Evolutionary conservation across 2,113 vertebrate species (phyloP).

Genomic region (Xiphorhynchus elegans): DNA sequence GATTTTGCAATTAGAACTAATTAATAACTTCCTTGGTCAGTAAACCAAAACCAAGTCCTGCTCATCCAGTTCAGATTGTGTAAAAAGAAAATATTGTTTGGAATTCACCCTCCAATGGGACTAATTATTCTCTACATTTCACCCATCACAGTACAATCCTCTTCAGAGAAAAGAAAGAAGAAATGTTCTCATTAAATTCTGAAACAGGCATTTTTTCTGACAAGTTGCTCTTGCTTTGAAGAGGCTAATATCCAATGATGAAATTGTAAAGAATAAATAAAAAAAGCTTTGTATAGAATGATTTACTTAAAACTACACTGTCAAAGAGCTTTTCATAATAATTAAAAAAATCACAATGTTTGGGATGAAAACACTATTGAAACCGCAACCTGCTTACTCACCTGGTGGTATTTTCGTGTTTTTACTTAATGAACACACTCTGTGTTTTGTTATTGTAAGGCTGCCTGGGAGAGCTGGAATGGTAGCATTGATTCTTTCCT

Average conservation of each 20-base stretch:
- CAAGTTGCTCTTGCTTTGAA: constrained; percentile 53
- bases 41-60: not conserved
- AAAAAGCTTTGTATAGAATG: constrained; percentile 24
- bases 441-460: not conserved
- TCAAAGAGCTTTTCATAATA: constrained; percentile 32
- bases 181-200: constrained; percentile 72
- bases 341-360: not conserved
- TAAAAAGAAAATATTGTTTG: constrained; percentile 41
- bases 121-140: constrained; percentile 71
- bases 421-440: not conserved
- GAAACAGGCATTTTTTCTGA: constrained; percentile 44
- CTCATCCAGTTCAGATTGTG: not conserved
- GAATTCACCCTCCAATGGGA: constrained; percentile 64
- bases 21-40: not conserved
- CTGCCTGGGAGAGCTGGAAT: not conserved
- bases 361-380: constrained; percentile 37
- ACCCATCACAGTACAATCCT: constrained; percentile 63
- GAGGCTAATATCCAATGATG: not conserved
- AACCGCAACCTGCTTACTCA: constrained; percentile 45
- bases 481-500: not conserved
- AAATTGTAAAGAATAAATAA: constrained; percentile 28
- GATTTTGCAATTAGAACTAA: not conserved
- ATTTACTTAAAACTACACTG: constrained; percentile 28
- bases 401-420: constrained; percentile 44
- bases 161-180: constrained; percentile 71